These are phyloP conservation scores for Zeugodacus cucurbitae DNA, from an alignment of 1,140 invertebrate genomes.

Conservation along the genomic window DNA sequence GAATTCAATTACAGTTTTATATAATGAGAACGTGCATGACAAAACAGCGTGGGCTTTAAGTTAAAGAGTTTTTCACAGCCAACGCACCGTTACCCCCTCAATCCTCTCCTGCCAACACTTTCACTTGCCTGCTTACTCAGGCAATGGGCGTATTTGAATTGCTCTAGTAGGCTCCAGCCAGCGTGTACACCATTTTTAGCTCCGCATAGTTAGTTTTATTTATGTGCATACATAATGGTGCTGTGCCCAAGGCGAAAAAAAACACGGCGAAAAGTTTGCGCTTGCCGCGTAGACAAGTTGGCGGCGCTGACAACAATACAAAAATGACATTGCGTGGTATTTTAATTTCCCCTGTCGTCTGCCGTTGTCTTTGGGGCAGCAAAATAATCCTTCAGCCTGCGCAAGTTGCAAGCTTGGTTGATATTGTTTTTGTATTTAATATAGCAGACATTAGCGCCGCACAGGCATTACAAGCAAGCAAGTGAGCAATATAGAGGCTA, in stretches of 20 bases:
- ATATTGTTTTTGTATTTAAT: too few species aligned
- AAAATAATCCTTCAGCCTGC: background rate
- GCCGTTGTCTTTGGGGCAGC: background rate
- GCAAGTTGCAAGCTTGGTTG: background rate
- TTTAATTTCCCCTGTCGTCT: background rate
- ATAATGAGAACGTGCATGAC: background rate
- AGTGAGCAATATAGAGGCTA: background rate
- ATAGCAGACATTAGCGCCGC: too few species aligned
- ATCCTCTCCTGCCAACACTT: background rate
- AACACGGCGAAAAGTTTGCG: background rate
- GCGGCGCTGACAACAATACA: background rate
- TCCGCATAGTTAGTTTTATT: background rate
- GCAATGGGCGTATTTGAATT: background rate
- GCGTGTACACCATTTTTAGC: background rate
- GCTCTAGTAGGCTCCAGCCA: background rate
- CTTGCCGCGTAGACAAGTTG: conserved; percentile 8
- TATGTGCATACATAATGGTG: background rate
- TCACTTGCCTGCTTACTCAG: background rate
- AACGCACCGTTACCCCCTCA: background rate
- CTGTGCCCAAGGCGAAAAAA: too few species aligned
- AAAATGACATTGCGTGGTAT: conserved; percentile 20
- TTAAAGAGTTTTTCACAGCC: background rate
- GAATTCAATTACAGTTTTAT: background rate
- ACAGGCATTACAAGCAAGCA: background rate
- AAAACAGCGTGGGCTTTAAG: background rate